phyloP scores from a whole-genome alignment of 2,888 invertebrate species.

The Diplazon laetatorius region DNA sequence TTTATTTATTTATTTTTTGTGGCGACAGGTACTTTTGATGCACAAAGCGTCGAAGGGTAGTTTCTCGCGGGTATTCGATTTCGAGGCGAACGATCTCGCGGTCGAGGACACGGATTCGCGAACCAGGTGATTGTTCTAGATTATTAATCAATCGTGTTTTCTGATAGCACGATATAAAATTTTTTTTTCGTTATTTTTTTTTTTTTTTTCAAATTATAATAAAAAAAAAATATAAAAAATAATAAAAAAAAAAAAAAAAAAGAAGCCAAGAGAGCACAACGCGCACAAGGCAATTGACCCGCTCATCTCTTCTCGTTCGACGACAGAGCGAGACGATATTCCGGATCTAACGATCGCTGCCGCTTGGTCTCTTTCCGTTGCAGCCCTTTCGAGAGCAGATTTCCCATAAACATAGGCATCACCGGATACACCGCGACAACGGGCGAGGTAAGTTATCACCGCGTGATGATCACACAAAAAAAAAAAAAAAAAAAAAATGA shows the following conservation, averaged over 20 bases:
- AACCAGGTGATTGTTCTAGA: conserved; percentile 85
- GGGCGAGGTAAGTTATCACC: conserved; percentile 90
- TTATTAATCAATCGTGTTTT: conserved; percentile 36
- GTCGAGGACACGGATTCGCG: conserved; percentile 91
- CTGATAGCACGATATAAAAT: conserved; percentile 15
- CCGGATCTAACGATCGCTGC: conserved; percentile 68
- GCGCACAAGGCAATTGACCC: conserved; percentile 58
- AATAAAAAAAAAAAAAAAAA: too few relatives aligned
- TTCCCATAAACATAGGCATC: conserved; percentile 97
- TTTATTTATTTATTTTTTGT: background rate
- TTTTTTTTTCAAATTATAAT: too few relatives aligned
- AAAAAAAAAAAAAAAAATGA: too few relatives aligned
- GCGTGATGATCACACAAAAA: too few relatives aligned
- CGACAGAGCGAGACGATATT: conserved; percentile 63
- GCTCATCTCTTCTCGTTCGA: conserved; percentile 65
- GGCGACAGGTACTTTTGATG: conserved; percentile 90
- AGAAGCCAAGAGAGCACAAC: conserved; percentile 51
- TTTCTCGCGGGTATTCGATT: conserved; percentile 96
- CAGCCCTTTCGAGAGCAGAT: conserved; percentile 95
- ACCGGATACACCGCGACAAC: conserved; percentile 97
- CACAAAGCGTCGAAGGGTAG: conserved; percentile 96
- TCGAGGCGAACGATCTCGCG: conserved; percentile 94
- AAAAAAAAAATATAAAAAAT: too few relatives aligned
- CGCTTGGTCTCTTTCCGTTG: conserved; percentile 75
- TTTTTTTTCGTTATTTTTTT: too few relatives aligned